Conservation (phyloP, 2,797 vertebrate species). For the Lepidocolaptes lacrymiger region DNA sequence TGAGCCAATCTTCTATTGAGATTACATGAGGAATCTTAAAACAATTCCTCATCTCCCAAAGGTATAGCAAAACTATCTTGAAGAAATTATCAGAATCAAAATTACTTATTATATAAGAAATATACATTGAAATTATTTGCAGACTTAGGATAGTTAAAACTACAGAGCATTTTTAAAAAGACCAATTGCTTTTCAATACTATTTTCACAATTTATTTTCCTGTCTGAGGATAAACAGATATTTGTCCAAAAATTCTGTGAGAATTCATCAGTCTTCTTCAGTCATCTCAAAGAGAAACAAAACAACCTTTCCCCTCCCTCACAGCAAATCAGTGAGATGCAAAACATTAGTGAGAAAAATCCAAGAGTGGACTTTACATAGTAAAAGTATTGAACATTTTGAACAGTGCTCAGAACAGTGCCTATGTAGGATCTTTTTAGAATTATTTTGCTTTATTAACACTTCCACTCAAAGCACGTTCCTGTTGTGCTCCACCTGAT, state of each 20-base stretch:
- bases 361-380: not conserved
- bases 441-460: not conserved
- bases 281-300: not conserved
- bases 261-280: not conserved
- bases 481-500: not conserved
- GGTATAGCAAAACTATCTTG: not conserved
- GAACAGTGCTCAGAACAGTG: not conserved
- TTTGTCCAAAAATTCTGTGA: not conserved
- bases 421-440: accelerated
- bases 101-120: not conserved
- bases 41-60: not conserved
- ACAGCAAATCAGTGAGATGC: not conserved
- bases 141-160: not conserved
- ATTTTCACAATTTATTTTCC: not conserved
- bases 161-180: not conserved
- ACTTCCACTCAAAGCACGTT: not conserved
- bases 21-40: not conserved
- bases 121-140: not conserved
- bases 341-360: not conserved
- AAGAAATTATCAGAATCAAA: not conserved
- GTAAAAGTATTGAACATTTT: not conserved
- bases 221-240: not conserved
- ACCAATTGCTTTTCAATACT: not conserved
- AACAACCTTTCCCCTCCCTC: not conserved
- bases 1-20: not conserved